A percentile compares a stretch with the other conserved stretches of the same genome.
Conservation (phyloP, 2,113 vertebrate species). For the Corynorhinus townsendii region DNA sequence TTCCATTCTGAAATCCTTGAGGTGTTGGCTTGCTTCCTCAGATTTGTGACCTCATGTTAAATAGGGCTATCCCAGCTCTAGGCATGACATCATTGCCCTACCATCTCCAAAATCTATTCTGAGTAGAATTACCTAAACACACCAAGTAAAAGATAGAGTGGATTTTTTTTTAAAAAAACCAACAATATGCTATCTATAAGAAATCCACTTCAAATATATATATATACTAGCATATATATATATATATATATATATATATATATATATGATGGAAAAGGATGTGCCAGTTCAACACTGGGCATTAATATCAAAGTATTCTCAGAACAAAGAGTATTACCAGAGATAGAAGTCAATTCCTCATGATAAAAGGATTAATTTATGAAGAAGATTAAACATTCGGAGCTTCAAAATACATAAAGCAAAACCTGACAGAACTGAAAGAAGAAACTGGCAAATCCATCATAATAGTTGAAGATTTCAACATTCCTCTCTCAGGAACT, state of each 20-base stretch:
- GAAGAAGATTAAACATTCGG: neutral
- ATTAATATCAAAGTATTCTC: neutral
- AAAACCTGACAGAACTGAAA: neutral
- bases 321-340: neutral
- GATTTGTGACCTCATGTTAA: neutral
- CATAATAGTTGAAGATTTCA: neutral
- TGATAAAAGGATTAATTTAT: neutral
- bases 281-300: neutral
- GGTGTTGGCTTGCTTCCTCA: neutral
- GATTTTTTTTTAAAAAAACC: neutral
- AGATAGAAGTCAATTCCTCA: neutral
- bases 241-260: neutral
- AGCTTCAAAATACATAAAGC: neutral
- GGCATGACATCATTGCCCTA: neutral
- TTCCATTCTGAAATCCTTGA: neutral
- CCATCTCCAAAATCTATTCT: neutral
- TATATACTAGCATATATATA: neutral
- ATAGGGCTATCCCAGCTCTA: neutral
- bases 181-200: neutral
- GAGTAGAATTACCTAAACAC: neutral
- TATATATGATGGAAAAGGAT: neutral
- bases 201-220: neutral
- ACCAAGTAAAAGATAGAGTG: neutral
- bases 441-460: neutral
- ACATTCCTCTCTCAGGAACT: neutral